Evolutionary conservation across 1,140 invertebrate genomes (phyloP).

Genomic region (Acromyrmex echinatior): DNA sequence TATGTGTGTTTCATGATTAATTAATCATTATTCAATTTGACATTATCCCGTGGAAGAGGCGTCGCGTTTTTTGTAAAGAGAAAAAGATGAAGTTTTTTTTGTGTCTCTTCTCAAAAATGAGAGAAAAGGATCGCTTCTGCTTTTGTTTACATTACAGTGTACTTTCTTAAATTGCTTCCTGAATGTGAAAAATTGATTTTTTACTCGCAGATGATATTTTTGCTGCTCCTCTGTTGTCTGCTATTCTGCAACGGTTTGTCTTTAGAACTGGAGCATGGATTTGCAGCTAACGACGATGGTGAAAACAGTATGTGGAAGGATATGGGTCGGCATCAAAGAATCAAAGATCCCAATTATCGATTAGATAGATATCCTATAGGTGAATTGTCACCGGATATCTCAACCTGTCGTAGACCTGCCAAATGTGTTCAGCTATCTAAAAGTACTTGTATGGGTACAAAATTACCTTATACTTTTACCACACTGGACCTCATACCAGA

Average conservation of each 20-base stretch:
- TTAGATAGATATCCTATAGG: slow-evolving; percentile 78
- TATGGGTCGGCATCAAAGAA: slow-evolving; percentile 75
- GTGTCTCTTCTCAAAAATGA: not conserved
- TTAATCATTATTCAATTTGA: not conserved
- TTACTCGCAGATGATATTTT: slow-evolving; percentile 74
- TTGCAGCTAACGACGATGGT: slow-evolving; percentile 68
- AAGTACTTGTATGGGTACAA: slow-evolving; percentile 91
- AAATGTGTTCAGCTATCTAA: slow-evolving; percentile 90
- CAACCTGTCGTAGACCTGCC: slow-evolving; percentile 87
- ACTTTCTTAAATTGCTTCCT: not conserved
- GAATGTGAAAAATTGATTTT: not conserved
- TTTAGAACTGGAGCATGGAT: slow-evolving; percentile 74
- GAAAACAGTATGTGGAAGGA: slow-evolving; percentile 80
- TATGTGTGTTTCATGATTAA: slow-evolving; percentile 49
- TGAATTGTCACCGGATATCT: slow-evolving; percentile 79
- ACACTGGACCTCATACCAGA: slow-evolving; percentile 92
- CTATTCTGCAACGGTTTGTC: slow-evolving; percentile 45
- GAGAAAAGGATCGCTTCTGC: not conserved
- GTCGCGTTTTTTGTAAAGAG: not conserved
- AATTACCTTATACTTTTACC: slow-evolving; percentile 91
- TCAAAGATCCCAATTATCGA: slow-evolving; percentile 80
- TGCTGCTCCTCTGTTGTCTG: slow-evolving; percentile 65
- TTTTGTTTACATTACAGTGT: not conserved
- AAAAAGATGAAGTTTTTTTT: not conserved
- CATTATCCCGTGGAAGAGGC: not conserved